Evolutionary conservation across 2,888 invertebrate species (phyloP).

Genomic region (Lomographa bimaculata): DNA sequence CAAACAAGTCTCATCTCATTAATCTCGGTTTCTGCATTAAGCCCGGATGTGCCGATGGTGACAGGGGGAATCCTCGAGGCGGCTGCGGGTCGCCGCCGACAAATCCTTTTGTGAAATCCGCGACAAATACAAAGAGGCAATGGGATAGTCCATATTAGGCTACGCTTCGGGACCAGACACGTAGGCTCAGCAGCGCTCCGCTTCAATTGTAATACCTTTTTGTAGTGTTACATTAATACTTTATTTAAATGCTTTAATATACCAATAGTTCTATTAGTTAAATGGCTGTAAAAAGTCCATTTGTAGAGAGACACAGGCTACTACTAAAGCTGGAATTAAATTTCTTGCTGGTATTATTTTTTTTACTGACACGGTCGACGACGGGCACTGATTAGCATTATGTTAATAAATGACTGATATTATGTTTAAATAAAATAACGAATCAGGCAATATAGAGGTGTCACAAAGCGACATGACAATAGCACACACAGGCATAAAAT

Average conservation of each 20-base stretch:
- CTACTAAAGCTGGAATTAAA: too few species aligned
- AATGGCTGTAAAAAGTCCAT: too few species aligned
- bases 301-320: too few species aligned
- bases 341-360: too few species aligned
- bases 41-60: conserved; percentile 75
- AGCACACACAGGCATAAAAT: conserved; percentile 39
- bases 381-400: too few species aligned
- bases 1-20: conserved; percentile 66
- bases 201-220: conserved; percentile 12
- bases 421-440: conserved; percentile 12
- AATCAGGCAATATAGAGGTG: conserved; percentile 25
- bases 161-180: conserved; percentile 20
- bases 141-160: conserved; percentile 35
- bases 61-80: conserved; percentile 68
- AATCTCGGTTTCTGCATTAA: conserved; percentile 77
- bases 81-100: conserved; percentile 54
- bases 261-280: too few species aligned
- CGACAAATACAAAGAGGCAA: conserved; percentile 63
- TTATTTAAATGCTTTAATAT: not conserved
- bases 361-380: too few species aligned
- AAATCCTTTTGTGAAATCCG: conserved; percentile 73
- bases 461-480: conserved; percentile 33
- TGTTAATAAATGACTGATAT: too few species aligned
- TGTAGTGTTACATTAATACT: conserved; percentile 2
- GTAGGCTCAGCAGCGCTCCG: conserved; percentile 17